phyloP scores from a whole-genome alignment of 2,113 vertebrate species.

The Pluvialis apricaria region DNA sequence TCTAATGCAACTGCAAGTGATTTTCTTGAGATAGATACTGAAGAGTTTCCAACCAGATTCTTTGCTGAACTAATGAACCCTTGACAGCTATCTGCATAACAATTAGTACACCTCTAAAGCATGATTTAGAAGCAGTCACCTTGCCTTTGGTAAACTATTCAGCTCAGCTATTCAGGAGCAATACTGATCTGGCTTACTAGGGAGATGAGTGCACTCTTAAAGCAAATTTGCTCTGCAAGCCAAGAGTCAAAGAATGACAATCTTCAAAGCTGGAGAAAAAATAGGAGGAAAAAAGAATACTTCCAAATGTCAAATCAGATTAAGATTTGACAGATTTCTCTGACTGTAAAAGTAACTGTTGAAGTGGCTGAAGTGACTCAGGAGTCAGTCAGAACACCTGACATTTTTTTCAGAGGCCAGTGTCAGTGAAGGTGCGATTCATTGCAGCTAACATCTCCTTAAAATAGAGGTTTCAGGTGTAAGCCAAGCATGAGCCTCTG shows the following conservation, averaged over 20 bases:
- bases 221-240: not conserved
- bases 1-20: not conserved
- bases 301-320: not conserved
- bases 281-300: not conserved
- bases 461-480: not conserved
- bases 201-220: not conserved
- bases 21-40: not conserved
- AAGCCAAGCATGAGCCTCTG: not conserved
- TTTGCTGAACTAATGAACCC: not conserved
- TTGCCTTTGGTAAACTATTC: not conserved
- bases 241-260: not conserved
- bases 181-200: not conserved
- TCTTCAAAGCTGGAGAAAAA: not conserved
- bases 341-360: not conserved
- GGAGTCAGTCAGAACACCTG: not conserved
- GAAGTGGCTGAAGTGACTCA: not conserved
- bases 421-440: not conserved
- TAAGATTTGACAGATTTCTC: not conserved
- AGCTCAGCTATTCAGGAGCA: not conserved
- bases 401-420: not conserved
- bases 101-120: not conserved
- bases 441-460: not conserved
- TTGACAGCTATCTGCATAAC: not conserved
- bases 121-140: not conserved
- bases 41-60: not conserved